A percentile compares a stretch with the other conserved stretches of the same genome.
Conservation (phyloP, 2,888 invertebrate genomes). For the Chrysomela aeneicollis region DNA sequence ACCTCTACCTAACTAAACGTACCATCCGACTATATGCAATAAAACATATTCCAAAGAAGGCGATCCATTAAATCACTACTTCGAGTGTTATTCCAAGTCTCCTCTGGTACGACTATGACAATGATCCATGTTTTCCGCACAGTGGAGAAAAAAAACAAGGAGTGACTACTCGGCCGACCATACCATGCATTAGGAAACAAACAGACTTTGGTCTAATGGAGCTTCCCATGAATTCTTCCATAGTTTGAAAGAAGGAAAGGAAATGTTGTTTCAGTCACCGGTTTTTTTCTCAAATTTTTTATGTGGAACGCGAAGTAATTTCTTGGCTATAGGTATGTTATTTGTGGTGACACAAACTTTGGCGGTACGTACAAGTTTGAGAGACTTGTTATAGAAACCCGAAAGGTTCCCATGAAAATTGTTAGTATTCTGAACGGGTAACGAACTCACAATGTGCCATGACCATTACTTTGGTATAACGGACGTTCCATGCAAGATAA, state of each 20-base stretch:
- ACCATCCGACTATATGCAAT: no score
- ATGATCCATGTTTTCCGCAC: background rate
- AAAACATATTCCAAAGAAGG: constrained; percentile 23
- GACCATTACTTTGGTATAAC: background rate
- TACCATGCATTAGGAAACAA: no score
- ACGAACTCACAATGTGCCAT: background rate
- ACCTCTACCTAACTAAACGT: no score
- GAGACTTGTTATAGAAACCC: background rate
- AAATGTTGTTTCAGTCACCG: no score
- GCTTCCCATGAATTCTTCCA: no score
- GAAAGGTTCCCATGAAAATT: background rate
- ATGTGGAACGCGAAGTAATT: no score
- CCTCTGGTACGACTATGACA: background rate
- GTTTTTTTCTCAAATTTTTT: no score
- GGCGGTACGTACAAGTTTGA: background rate
- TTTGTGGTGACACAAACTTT: background rate
- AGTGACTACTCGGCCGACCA: no score
- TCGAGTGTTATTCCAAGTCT: constrained; percentile 21
- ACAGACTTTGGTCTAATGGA: no score
- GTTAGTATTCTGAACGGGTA: background rate
- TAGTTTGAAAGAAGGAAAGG: no score
- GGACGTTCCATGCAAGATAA: background rate
- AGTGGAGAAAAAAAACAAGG: no score
- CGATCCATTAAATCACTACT: constrained; percentile 11
- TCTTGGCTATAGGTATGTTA: background rate